Base-by-base conservation (phyloP, 2,888 invertebrate species). In the Malthinus seriepunctatus region DNA sequence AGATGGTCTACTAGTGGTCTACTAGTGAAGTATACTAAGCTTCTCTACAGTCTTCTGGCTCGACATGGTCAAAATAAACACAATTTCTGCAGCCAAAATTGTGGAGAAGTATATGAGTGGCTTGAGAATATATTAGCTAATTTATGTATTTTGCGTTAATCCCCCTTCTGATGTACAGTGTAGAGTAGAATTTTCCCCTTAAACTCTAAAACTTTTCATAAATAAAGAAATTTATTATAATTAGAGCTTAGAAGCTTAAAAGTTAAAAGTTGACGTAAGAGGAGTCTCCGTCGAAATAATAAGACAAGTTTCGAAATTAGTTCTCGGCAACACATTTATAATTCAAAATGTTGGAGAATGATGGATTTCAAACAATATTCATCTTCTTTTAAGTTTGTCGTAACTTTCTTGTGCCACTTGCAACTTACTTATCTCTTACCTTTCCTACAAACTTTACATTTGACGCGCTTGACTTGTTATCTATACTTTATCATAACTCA, bases 281-380 rank as follows among this genome's bases (percentile, higher is more conserved):
- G n/a, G 54, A 46, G 47, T 54, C 54, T 54, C 46, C 54, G 39
- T 37, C 32, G 32, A 53, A 51, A 46, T 58, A 34, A 51, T 46
- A 51, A 56, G 56, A 58, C 54, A 54, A 54, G 54, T 50, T 54
- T 50, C 33, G 44, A 54, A 59, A 59, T 59, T 59, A 59, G 59
- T 54, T 54, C 38, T 31, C 35, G 51, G 51, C 51, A n/a, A n/a
- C 51, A 46, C 51, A 44, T 54, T 59, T 49, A 54, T 49, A 59
- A 54, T 51, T 54, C 50, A 60, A 44, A 42, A 32, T 39, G 39
- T 49, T 51, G 37, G 39, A 31, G 35, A 35, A 51, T 56, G 55
- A 60, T 56, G 52, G 51, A 60, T 60, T 56, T 48, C 52, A 44
- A 56, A 51, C 53, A 52, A 50, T 55, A 50, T 55, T 50, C 50